These are phyloP conservation scores for Miichthys miiuy DNA, from an alignment of 2,797 vertebrate species.

Conservation along the genomic window DNA sequence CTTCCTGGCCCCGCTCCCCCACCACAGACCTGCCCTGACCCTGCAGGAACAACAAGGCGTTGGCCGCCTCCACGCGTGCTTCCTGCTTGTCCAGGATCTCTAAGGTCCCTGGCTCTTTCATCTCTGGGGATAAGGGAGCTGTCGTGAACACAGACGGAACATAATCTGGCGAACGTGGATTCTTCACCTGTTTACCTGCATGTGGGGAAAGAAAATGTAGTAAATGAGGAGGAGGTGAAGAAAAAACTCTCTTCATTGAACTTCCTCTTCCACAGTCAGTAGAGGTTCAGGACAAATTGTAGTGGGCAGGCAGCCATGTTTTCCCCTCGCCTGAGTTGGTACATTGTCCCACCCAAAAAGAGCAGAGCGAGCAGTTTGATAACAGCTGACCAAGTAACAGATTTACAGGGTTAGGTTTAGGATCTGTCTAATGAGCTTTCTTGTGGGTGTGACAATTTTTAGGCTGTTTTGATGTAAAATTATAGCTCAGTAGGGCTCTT, in stretches of 20 bases:
- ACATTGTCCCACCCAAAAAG: background rate
- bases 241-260: background rate
- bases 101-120: constrained; percentile 76
- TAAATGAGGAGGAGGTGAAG: background rate
- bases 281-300: background rate
- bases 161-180: constrained; percentile 85
- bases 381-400: background rate
- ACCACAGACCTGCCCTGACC: constrained; percentile 76
- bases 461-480: background rate
- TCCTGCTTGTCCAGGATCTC: constrained; percentile 84
- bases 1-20: constrained; percentile 50
- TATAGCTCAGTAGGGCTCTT: background rate
- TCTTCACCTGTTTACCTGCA: constrained; percentile 87
- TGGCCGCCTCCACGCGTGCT: constrained; percentile 86
- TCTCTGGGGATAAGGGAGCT: constrained; percentile 71
- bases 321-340: background rate
- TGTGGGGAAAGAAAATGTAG: constrained; percentile 7
- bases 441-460: background rate
- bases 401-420: background rate
- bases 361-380: constrained; percentile 7
- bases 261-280: background rate
- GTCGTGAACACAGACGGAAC: constrained; percentile 83
- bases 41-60: constrained; percentile 85
- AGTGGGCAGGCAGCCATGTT: constrained; percentile 9
- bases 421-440: background rate